phyloP scores from a whole-genome alignment of 92 coral and sea anemone species.

The Galaxea fascicularis region DNA sequence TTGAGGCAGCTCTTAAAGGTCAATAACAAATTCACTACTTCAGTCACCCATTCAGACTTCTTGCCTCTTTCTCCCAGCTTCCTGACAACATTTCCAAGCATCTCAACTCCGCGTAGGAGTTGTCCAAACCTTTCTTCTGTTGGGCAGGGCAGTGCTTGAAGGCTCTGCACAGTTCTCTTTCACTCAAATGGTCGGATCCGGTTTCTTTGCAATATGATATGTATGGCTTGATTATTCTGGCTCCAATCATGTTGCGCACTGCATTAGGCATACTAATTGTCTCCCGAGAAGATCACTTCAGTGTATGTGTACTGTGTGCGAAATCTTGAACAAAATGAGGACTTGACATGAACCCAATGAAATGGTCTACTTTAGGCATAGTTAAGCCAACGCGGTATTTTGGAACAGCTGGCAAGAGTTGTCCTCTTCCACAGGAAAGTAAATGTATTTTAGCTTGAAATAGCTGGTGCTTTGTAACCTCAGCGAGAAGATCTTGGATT shows the following conservation, averaged over 20 bases:
- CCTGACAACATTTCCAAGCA: slow-evolving; percentile 21
- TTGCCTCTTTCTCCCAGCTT: slow-evolving; percentile 59
- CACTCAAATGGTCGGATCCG: slow-evolving; percentile 55
- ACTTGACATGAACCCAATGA: slow-evolving; percentile 56
- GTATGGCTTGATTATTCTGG: slow-evolving; percentile 65
- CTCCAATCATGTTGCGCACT: slow-evolving; percentile 54
- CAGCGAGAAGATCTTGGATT: slow-evolving; percentile 37
- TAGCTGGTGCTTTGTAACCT: slow-evolving; percentile 56
- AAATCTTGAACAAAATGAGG: slow-evolving; percentile 66
- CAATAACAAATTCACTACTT: slow-evolving; percentile 27
- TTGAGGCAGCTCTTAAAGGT: slow-evolving; percentile 64
- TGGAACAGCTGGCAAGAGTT: slow-evolving; percentile 52
- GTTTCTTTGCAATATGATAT: slow-evolving; percentile 55
- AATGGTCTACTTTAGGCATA: slow-evolving; percentile 59
- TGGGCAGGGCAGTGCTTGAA: slow-evolving; percentile 56
- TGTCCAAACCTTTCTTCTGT: slow-evolving; percentile 68
- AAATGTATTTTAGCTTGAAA: slow-evolving; percentile 57
- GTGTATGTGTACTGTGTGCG: slow-evolving; percentile 58
- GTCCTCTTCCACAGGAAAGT: slow-evolving; percentile 52
- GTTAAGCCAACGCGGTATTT: slow-evolving; percentile 60
- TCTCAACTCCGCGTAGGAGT: slow-evolving; percentile 56
- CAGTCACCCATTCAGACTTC: slow-evolving; percentile 43
- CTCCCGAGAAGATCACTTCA: slow-evolving; percentile 53
- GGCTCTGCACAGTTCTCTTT: slow-evolving; percentile 59
- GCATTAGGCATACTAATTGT: slow-evolving; percentile 58